Evolutionary conservation across 2,797 vertebrate species (phyloP), one percentile per base, ranked within the genome.

Genomic region (Fistularia commersonii): DNA sequence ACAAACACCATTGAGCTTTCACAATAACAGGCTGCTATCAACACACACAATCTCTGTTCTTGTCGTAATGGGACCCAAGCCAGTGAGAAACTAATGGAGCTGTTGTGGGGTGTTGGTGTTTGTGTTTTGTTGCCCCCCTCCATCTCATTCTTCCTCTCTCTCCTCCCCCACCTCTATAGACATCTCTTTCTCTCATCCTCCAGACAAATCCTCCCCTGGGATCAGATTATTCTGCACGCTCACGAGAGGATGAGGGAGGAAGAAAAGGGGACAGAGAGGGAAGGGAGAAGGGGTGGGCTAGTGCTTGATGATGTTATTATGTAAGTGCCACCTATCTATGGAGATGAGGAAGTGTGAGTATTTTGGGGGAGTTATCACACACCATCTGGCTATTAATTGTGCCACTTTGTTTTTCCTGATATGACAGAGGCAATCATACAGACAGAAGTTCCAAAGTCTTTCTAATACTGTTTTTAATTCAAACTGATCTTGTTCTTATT

Each of bases 171-270:
- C 50, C 44, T 43, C 36, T 34, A 45, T 59, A 67, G 51, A 51
- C 69, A 81, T 59, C 53, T 80, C 63, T 64, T 64, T 67, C 57
- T 66, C 62, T 74, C 64, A 64, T 74, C 70, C 77, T 69, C 68
- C 64, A 77, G 77, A 87, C 80, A 86, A 79, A 86, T 86, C 77
- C 74, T 80, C 85, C 84, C 77, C 44, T 45, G 81, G 76, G 82
- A 88, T 77, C 68, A 84, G 83, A 85, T 88, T 87, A 88, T 86
- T 74, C 74, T 80, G 81, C 77, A 81, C 55, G 70, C 70, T 88
- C 82, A 76, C 72, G 72, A 69, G 66, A 72, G 66, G 43, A 70
- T 62, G 54, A 50, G 43, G 15, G 62, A 43, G 59, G 51, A 42
- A 44, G 48, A 48, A 45, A 45, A 42, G 14, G 45, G 35, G 48